Percentiles rank a stretch among this genome's conserved stretches.
Evolutionary conservation across 2,797 vertebrate species (phyloP).

Genomic region (Spea hammondii): DNA sequence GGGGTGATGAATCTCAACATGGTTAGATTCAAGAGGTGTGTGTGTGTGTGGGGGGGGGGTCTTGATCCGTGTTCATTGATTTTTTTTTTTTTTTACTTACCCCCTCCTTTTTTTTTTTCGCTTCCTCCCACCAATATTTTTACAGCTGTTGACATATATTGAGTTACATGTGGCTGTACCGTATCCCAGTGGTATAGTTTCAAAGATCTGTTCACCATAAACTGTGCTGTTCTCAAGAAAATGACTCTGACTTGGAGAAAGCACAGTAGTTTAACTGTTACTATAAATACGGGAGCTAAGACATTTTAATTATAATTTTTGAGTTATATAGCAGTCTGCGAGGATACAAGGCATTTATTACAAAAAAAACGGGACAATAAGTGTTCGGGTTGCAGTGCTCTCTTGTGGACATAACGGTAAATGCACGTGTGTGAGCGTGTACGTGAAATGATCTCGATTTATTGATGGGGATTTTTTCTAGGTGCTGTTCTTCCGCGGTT

Average conservation of each 20-base stretch:
- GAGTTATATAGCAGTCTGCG: constrained; percentile 73
- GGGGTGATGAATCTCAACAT: constrained; percentile 67
- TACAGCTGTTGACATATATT: constrained; percentile 88
- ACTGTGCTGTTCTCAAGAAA: constrained; percentile 76
- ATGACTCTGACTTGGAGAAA: constrained; percentile 80
- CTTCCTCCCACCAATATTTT: constrained; percentile 76
- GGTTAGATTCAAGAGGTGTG: constrained; percentile 73
- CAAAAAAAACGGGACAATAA: constrained; percentile 59
- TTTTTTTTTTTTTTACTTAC: constrained; percentile 60
- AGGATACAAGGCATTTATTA: constrained; percentile 64
- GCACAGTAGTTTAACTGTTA: constrained; percentile 81
- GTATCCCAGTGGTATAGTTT: constrained; percentile 77
- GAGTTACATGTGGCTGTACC: constrained; percentile 82
- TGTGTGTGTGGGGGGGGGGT: constrained; percentile 58
- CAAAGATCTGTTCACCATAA: constrained; percentile 82
- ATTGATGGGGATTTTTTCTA: constrained; percentile 25
- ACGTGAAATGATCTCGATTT: neutral
- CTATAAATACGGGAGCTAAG: constrained; percentile 81
- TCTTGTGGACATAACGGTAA: constrained; percentile 71
- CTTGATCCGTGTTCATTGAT: constrained; percentile 68
- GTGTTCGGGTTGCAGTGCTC: constrained; percentile 67
- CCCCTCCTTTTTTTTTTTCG: constrained; percentile 41
- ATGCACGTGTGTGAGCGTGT: constrained; percentile 57
- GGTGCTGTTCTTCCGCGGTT: constrained; percentile 8
- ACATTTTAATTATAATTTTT: constrained; percentile 85